A percentile compares a stretch with the other conserved stretches of the same genome.
Evolutionary conservation across 2,888 invertebrate genomes (phyloP).

Genomic region (Nomada lathburiana): DNA sequence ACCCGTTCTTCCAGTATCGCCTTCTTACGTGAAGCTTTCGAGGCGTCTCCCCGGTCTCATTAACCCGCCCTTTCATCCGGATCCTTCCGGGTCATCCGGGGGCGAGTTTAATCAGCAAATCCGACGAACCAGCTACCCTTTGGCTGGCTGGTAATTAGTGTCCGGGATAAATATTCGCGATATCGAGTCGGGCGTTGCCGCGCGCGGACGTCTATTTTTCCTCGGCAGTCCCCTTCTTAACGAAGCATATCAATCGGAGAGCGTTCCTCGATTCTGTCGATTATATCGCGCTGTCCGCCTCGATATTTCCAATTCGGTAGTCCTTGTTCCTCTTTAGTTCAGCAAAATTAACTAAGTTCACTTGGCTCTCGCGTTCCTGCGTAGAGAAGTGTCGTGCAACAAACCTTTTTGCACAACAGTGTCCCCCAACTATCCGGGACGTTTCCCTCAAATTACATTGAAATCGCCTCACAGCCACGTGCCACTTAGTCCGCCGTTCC

Average conservation of each 20-base stretch:
- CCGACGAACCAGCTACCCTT: conserved; percentile 13
- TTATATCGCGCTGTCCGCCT: neutral
- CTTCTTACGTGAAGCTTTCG: conserved; percentile 27
- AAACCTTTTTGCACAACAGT: too few species aligned
- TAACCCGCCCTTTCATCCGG: conserved; percentile 27
- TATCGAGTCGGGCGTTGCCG: neutral
- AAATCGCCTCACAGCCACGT: conserved; percentile 44
- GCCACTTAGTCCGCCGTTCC: conserved; percentile 50
- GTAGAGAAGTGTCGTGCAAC: too few species aligned
- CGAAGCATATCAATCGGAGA: too few species aligned
- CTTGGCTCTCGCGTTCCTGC: too few species aligned
- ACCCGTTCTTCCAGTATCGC: conserved; percentile 8
- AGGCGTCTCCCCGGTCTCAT: conserved; percentile 41
- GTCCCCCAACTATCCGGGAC: too few species aligned
- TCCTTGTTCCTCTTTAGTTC: conserved; percentile 6
- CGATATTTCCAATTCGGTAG: conserved; percentile 1
- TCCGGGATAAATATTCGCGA: conserved; percentile 66
- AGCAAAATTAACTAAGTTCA: neutral
- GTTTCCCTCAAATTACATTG: neutral
- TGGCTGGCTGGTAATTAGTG: conserved; percentile 65
- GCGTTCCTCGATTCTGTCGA: conserved; percentile 1
- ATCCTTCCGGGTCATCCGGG: conserved; percentile 29
- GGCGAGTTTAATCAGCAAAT: conserved; percentile 51
- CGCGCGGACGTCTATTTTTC: neutral
- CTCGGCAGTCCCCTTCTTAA: too few species aligned